These are phyloP conservation scores for Leucopsar rothschildi DNA, from an alignment of 2,113 vertebrate species.

Conservation along the genomic window DNA sequence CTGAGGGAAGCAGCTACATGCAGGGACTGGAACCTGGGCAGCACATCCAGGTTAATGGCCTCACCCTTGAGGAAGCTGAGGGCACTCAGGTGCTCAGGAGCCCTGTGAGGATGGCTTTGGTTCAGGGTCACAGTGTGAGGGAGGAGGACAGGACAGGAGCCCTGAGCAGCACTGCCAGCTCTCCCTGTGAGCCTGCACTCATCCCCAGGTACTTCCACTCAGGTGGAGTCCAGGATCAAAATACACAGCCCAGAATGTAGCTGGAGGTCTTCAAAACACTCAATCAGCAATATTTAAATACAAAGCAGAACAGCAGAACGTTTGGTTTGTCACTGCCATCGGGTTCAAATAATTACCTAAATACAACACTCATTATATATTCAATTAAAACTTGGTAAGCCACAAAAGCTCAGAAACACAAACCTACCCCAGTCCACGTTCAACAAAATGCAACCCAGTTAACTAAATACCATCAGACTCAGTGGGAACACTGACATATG, in stretches of 20 bases:
- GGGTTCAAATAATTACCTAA: slow-evolving; percentile 37
- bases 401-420: slow-evolving; percentile 20
- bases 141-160: background rate
- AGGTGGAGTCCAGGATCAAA: background rate
- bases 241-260: background rate
- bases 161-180: background rate
- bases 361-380: background rate
- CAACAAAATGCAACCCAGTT: slow-evolving; percentile 31
- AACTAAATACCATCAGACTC: slow-evolving; percentile 27
- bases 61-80: background rate
- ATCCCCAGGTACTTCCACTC: background rate
- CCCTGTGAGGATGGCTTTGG: background rate
- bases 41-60: background rate
- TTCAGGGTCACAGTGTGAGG: background rate
- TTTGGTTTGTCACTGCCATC: background rate
- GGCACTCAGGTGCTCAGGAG: background rate
- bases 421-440: background rate
- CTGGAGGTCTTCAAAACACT: background rate
- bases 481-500: slow-evolving; percentile 42
- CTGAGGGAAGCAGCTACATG: background rate
- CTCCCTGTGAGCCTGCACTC: background rate
- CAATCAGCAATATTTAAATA: background rate
- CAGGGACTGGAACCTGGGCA: background rate
- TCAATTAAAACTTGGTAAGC: slow-evolving; percentile 35
- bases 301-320: background rate